phyloP scores from a whole-genome alignment of 2,797 vertebrate species.

The Gila robusta region DNA sequence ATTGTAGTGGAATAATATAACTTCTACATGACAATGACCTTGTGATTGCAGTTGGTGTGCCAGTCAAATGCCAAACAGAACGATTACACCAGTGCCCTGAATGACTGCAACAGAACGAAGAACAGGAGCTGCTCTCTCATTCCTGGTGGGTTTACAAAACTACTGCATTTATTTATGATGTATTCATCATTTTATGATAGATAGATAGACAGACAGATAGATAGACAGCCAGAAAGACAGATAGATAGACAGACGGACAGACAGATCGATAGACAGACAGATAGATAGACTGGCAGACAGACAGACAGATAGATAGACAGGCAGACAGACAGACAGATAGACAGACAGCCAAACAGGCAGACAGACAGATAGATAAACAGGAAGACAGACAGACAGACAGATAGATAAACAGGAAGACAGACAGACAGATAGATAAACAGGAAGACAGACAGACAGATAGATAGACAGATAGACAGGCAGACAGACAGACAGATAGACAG shows the following conservation, averaged over 20 bases:
- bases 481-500: too few species aligned
- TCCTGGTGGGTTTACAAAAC: conserved; percentile 79
- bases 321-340: too few species aligned
- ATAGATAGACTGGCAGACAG: fast-evolving
- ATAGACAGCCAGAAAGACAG: fast-evolving
- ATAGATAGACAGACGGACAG: fast-evolving
- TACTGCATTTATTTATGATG: background rate
- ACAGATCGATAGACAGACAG: fast-evolving
- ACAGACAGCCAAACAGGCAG: too few species aligned
- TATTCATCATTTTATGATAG: background rate
- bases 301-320: background rate
- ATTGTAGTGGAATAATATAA: background rate
- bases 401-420: too few species aligned
- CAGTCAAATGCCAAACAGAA: conserved; percentile 81
- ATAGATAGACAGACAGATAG: background rate
- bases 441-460: too few species aligned
- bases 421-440: too few species aligned
- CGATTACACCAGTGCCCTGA: conserved; percentile 86
- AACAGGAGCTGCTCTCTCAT: conserved; percentile 88
- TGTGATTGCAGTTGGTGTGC: conserved; percentile 83
- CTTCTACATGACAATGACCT: background rate
- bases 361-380: too few species aligned
- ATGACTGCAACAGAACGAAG: conserved; percentile 87
- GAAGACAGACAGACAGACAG: too few species aligned
- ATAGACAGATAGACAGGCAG: too few species aligned